Percentiles rank a stretch among this genome's conserved stretches.
phyloP scores from a whole-genome alignment of 2,797 vertebrate genomes.

The Thaleichthys pacificus region DNA sequence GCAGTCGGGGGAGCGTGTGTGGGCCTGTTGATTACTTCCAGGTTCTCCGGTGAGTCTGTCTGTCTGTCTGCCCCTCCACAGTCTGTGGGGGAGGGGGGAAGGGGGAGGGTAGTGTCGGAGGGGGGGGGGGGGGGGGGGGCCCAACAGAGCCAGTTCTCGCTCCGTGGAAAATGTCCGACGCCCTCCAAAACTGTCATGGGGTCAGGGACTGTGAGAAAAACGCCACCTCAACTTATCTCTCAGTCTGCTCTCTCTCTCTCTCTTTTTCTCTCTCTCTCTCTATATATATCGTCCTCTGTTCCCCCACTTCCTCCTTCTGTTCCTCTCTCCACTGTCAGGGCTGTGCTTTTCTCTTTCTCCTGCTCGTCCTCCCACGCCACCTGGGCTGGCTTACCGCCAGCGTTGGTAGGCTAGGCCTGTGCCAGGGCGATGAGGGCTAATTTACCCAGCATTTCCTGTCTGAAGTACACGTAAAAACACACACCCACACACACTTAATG shows the following conservation, averaged over 20 bases:
- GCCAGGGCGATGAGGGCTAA: slow-evolving; percentile 71
- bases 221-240: neutral
- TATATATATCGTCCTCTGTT: neutral
- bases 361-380: slow-evolving; percentile 52
- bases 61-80: slow-evolving; percentile 43
- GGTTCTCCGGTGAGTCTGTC: slow-evolving; percentile 45
- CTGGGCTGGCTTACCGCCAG: slow-evolving; percentile 66
- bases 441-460: slow-evolving; percentile 77
- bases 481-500: slow-evolving; percentile 49
- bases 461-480: slow-evolving; percentile 36
- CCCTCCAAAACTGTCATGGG: slow-evolving; percentile 18
- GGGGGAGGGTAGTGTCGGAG: no score
- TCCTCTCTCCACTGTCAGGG: slow-evolving; percentile 9
- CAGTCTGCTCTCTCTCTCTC: no score
- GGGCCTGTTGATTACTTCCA: slow-evolving; percentile 67
- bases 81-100: slow-evolving; percentile 9
- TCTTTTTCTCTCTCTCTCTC: no score
- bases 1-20: slow-evolving; percentile 47
- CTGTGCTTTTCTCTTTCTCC: slow-evolving; percentile 33
- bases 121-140: no score
- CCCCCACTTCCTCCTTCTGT: neutral
- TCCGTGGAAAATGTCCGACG: neutral
- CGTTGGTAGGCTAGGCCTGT: slow-evolving; percentile 56
- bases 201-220: neutral
- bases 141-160: slow-evolving; percentile 29